Conservation (phyloP, 2,797 vertebrate species). For the Threskiornis aethiopicus region DNA sequence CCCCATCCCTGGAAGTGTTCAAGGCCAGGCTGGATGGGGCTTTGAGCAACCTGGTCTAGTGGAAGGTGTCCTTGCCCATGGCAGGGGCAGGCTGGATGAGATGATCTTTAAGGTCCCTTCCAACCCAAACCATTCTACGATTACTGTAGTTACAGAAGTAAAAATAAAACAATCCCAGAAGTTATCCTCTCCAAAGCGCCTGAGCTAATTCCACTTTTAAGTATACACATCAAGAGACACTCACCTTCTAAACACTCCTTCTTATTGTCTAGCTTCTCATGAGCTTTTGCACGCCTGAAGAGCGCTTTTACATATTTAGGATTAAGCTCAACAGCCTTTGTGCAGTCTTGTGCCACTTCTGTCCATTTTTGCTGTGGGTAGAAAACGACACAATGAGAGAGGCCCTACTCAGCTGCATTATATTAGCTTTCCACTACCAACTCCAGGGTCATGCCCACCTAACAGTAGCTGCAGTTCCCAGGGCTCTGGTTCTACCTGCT, state of each 20-base stretch:
- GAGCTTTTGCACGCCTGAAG: constrained; percentile 95
- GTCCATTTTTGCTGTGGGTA: constrained; percentile 91
- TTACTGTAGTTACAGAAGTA: neutral
- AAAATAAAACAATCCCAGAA: neutral
- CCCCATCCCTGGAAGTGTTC: too few species aligned
- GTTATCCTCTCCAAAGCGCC: neutral
- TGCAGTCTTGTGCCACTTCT: constrained; percentile 94
- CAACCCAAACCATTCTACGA: too few species aligned
- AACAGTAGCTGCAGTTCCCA: neutral
- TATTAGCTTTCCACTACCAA: neutral
- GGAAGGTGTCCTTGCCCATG: too few species aligned
- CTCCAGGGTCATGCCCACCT: neutral
- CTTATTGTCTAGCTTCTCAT: constrained; percentile 95
- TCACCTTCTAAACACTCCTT: constrained; percentile 97
- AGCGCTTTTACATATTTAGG: constrained; percentile 97
- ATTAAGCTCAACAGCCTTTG: constrained; percentile 92
- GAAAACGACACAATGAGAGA: neutral
- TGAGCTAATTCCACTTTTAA: neutral
- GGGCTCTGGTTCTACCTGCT: neutral
- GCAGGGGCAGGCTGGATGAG: too few species aligned
- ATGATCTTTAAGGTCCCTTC: too few species aligned
- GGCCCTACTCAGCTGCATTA: neutral
- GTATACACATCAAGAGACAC: neutral
- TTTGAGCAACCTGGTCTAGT: too few species aligned
- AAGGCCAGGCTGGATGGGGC: too few species aligned